Base-by-base conservation (phyloP, 2,888 invertebrate genomes). In the Xestia xanthographa region DNA sequence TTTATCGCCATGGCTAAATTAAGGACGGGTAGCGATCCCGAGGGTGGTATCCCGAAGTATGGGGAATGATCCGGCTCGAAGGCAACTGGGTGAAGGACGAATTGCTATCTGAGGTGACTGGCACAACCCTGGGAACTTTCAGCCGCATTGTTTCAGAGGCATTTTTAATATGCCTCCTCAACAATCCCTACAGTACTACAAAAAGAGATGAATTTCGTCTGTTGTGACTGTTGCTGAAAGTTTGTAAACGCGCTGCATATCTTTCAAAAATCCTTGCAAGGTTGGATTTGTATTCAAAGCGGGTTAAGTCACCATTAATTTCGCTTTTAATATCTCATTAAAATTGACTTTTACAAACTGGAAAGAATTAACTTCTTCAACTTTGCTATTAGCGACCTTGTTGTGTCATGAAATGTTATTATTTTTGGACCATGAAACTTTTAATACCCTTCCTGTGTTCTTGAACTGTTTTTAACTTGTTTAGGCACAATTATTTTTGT, bases 21-120 rank as follows among this genome's bases (percentile, higher is more conserved):
- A 85, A 78, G 73, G 69, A 77, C 67, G 79, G 78, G 67, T 77
- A 65, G 72, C 73, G 67, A 72, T 79, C 87, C 88, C 85, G 75
- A 79, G 85, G 85, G 82, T 68, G 50, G 84, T 71, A 72, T 75
- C 34, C 72, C 66, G 65, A 81, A 78, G 77, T 81, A 83, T 78
- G 71, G 79, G 45, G 45, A 82, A 79, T 79, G 75, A 80, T 80
- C 79, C 71, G 63, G 72, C 29, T 2, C 43, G 38, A 75, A 78
- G 60, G 79, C 77, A 88, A 88, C 83, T 88, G 82, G 87, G 87
- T 88, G 84, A 88, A 88, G 87, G 87, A 84, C 87, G 77, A 60
- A 63, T 65, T 79, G 71, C 62, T 87, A 83, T 79, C 87, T 70
- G 77, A 87, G 77, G 86, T 88, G 80, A 78, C 88, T 86, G 80